phyloP scores from a whole-genome alignment of 2,113 vertebrate genomes.

The Lichenostomus cassidix region DNA sequence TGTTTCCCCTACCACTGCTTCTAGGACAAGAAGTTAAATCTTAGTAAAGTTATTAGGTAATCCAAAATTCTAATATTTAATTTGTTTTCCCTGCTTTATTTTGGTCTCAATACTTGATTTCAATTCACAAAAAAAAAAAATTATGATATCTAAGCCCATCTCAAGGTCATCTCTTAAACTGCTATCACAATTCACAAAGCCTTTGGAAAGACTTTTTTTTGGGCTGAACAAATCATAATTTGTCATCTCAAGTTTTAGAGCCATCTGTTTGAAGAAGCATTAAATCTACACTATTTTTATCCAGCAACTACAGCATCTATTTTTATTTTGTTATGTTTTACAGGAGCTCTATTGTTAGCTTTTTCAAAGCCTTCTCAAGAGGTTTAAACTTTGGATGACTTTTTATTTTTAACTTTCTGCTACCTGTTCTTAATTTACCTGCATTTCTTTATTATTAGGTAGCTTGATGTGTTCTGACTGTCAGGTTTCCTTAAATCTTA shows the following conservation, averaged over 20 bases:
- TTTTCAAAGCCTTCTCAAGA: not conserved
- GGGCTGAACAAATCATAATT: slow-evolving; percentile 26
- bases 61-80: not conserved
- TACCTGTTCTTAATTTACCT: not conserved
- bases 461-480: not conserved
- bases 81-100: not conserved
- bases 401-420: slow-evolving; percentile 11
- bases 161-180: not conserved
- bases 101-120: not conserved
- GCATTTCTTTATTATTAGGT: not conserved
- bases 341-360: slow-evolving; percentile 28
- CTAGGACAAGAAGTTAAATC: not conserved
- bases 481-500: not conserved
- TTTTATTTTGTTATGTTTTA: slow-evolving; percentile 39
- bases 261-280: slow-evolving; percentile 50
- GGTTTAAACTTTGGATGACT: not conserved
- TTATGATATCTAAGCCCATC: not conserved
- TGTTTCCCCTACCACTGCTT: not conserved
- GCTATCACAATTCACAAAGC: not conserved
- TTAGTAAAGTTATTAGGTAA: not conserved
- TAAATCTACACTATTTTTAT: slow-evolving; percentile 51
- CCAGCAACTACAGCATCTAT: slow-evolving; percentile 38
- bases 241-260: slow-evolving; percentile 22
- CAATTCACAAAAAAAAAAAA: not conserved
- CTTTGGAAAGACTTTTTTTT: not conserved